phyloP scores from a whole-genome alignment of 1,140 invertebrate genomes.

The Zelostemma sp. region DNA sequence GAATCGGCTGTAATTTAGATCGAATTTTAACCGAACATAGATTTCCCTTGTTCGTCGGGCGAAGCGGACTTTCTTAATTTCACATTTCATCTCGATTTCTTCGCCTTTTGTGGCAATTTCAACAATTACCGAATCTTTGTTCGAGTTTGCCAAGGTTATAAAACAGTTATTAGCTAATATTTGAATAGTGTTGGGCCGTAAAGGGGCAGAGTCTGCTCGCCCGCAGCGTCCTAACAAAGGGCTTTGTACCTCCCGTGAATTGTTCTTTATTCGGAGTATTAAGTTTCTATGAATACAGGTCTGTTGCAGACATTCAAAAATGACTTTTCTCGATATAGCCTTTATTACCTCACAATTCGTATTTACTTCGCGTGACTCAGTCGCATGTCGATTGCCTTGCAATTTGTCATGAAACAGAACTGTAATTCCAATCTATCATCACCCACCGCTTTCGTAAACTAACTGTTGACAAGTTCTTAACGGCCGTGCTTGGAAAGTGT shows the following conservation, averaged over 20 bases:
- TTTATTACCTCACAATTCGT: no score
- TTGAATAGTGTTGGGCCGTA: constrained; percentile 17
- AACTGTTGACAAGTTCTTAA: constrained; percentile 23
- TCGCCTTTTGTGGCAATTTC: no score
- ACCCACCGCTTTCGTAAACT: constrained; percentile 1
- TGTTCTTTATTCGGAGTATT: not conserved
- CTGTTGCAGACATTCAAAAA: no score
- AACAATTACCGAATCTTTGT: no score
- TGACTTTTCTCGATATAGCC: no score
- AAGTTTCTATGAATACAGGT: no score
- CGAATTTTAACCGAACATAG: no score
- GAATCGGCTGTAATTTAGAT: no score
- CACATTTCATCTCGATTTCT: no score
- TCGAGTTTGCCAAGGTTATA: no score
- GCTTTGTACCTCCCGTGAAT: constrained; percentile 1
- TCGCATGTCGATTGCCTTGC: not conserved
- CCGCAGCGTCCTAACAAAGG: constrained; percentile 28
- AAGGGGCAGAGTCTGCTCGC: constrained; percentile 18
- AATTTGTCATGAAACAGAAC: constrained; percentile 17
- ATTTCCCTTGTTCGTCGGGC: no score
- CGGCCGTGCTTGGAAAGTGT: constrained; percentile 13
- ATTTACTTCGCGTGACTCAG: not conserved
- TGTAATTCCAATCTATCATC: constrained; percentile 20
- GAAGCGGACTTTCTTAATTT: no score
- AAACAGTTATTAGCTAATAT: constrained; percentile 24